Evolutionary conservation across 92 coral and sea anemone species (phyloP).

Genomic region (Epizoanthus scotinus): DNA sequence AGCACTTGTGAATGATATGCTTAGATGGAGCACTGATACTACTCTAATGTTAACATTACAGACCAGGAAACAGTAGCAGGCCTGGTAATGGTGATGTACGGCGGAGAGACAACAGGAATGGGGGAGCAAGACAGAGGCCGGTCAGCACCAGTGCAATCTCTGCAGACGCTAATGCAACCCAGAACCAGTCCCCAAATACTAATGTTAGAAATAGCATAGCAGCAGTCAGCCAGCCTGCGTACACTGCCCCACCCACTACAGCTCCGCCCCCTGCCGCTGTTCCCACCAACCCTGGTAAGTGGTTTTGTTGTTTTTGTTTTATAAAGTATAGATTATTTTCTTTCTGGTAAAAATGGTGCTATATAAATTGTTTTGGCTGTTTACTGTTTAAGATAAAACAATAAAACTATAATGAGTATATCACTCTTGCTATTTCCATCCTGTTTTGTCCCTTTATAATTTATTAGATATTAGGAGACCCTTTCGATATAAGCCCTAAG

Average conservation of each 20-base stretch:
- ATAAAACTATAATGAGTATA: too few relatives aligned
- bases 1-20: neutral
- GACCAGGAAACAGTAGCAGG: conserved; percentile 28
- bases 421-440: too few relatives aligned
- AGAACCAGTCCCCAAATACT: conserved; percentile 21
- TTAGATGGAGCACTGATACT: neutral
- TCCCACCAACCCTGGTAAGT: conserved; percentile 16
- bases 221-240: conserved; percentile 13
- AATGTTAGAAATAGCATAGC: conserved; percentile 44
- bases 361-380: too few relatives aligned
- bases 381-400: too few relatives aligned
- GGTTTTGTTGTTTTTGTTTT: too few relatives aligned
- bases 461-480: too few relatives aligned
- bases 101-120: conserved; percentile 56
- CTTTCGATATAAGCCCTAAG: too few relatives aligned
- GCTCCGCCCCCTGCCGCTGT: neutral
- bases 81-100: conserved; percentile 71
- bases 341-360: too few relatives aligned
- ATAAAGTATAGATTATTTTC: too few relatives aligned
- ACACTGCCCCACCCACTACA: neutral
- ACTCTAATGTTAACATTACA: neutral
- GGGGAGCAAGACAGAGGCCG: conserved; percentile 72
- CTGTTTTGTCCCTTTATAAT: too few relatives aligned
- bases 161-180: conserved; percentile 29
- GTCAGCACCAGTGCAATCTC: conserved; percentile 76